Conservation (phyloP, 2,797 vertebrate species). For the Onychomys torridus region DNA sequence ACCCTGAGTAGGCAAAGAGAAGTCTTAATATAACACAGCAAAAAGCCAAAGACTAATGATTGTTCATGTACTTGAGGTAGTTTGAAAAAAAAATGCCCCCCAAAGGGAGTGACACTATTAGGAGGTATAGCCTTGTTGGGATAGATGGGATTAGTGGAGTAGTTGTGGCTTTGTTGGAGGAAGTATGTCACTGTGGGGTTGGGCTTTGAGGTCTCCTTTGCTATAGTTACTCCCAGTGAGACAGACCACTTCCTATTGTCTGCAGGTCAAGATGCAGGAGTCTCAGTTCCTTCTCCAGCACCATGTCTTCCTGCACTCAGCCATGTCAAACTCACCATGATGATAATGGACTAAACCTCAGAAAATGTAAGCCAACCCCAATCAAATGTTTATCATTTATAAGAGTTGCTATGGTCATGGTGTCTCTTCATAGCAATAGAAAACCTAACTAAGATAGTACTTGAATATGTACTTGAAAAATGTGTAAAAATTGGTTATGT, state of each 20-base stretch:
- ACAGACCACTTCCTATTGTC: neutral
- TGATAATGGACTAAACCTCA: neutral
- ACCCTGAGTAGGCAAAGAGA: neutral
- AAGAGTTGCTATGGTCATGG: neutral
- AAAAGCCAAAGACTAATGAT: neutral
- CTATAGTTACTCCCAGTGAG: neutral
- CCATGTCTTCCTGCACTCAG: neutral
- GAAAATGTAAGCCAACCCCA: neutral
- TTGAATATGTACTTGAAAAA: neutral
- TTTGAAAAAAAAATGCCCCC: neutral
- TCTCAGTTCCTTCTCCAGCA: too few relatives aligned
- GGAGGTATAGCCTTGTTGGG: neutral
- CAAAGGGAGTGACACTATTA: neutral
- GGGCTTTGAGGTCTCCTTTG: neutral
- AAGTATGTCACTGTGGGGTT: neutral
- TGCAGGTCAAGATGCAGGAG: neutral
- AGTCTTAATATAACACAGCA: neutral
- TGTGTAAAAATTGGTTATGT: neutral
- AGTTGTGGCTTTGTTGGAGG: too few relatives aligned
- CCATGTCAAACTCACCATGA: neutral
- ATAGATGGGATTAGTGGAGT: too few relatives aligned
- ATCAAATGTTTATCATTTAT: neutral
- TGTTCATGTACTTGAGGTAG: neutral
- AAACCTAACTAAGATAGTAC: neutral
- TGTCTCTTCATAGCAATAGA: neutral